Percentiles rank a stretch among this genome's conserved stretches.
Conservation (phyloP, 1,140 invertebrate genomes). For the Phocides pigmalion region DNA sequence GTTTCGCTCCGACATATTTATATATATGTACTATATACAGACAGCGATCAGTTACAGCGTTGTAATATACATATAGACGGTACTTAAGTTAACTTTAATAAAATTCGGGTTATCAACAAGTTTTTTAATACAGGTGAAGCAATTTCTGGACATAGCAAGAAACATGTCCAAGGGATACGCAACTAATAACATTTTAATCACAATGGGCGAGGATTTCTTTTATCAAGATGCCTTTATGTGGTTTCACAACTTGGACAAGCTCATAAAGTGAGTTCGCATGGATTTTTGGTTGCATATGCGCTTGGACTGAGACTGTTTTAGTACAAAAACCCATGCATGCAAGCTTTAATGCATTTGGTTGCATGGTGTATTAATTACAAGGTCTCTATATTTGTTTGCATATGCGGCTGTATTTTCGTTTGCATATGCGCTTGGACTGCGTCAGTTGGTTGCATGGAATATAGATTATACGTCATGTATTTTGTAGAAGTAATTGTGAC, state of each 20-base stretch:
- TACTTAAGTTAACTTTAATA: too few species aligned
- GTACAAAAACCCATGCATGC: too few species aligned
- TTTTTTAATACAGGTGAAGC: conserved; percentile 84
- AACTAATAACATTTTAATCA: conserved; percentile 92
- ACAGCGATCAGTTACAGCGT: too few species aligned
- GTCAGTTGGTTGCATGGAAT: not conserved
- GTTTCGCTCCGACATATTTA: too few species aligned
- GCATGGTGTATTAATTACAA: too few species aligned
- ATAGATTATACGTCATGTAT: too few species aligned
- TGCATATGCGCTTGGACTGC: not conserved
- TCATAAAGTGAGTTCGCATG: conserved; percentile 89
- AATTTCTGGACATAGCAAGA: conserved; percentile 84
- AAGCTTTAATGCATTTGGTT: too few species aligned
- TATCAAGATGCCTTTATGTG: conserved; percentile 94
- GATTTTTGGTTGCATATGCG: conserved; percentile 28
- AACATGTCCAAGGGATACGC: conserved; percentile 84
- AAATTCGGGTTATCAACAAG: too few species aligned
- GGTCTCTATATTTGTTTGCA: conserved; percentile 32
- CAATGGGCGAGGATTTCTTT: conserved; percentile 97
- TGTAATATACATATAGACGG: too few species aligned
- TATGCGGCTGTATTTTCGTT: conserved; percentile 8
- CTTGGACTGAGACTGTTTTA: conserved; percentile 4
- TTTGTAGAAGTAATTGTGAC: too few species aligned
- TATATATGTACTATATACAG: too few species aligned
- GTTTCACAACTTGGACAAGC: conserved; percentile 95